These are phyloP conservation scores for Drosophila demipolita DNA, from an alignment of 2,888 invertebrate genomes.

Conservation along the genomic window DNA sequence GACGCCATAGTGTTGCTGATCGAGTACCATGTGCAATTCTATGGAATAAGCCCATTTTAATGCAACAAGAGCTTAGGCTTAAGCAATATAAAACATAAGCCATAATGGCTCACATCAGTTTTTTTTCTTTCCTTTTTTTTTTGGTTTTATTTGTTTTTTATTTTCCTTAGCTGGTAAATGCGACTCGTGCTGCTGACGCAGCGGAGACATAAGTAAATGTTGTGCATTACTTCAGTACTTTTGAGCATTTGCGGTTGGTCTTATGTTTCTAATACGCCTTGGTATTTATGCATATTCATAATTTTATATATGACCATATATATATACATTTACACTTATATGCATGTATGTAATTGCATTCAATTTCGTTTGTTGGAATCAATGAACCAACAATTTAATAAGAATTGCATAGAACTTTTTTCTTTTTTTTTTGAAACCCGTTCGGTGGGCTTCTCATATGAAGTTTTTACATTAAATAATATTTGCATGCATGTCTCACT, in stretches of 20 bases:
- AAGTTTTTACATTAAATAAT: conserved; percentile 32
- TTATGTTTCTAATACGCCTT: conserved; percentile 57
- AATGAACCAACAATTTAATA: conserved; percentile 72
- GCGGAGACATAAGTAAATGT: conserved; percentile 23
- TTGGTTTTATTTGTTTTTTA: background rate
- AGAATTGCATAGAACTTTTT: conserved; percentile 54
- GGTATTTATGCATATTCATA: conserved; percentile 50
- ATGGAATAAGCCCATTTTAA: conserved; percentile 61
- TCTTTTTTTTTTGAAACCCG: conserved; percentile 7
- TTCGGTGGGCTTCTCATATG: conserved; percentile 28
- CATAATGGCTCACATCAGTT: conserved; percentile 46
- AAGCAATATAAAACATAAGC: conserved; percentile 39
- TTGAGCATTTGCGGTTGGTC: conserved; percentile 37
- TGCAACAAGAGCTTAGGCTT: conserved; percentile 64
- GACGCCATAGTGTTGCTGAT: conserved; percentile 36
- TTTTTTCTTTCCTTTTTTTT: background rate
- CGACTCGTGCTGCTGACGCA: conserved; percentile 62
- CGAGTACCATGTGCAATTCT: conserved; percentile 58
- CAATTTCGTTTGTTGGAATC: conserved; percentile 77
- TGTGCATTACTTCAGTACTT: conserved; percentile 48
- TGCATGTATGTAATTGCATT: conserved; percentile 55
- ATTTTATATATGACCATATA: conserved; percentile 7
- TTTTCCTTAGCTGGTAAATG: conserved; percentile 12
- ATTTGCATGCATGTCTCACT: conserved; percentile 54
- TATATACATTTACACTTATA: conserved; percentile 16